Evolutionary conservation across 2,113 vertebrate genomes (phyloP), one percentile per base, ranked within the genome.

Genomic region (Rhea americana): DNA sequence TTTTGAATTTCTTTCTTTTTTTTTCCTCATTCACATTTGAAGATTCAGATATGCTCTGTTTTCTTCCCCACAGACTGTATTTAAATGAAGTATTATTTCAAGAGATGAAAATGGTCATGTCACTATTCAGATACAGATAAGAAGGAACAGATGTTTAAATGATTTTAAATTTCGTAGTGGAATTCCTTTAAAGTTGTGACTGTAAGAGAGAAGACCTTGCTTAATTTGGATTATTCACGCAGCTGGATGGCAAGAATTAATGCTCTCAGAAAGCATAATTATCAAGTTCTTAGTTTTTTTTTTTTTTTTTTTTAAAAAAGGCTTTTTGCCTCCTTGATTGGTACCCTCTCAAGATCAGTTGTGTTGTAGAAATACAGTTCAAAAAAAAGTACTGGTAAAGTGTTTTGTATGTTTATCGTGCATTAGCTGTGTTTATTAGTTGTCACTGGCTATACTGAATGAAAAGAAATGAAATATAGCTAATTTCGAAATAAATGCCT

Each of bases 1-100:
- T 7, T 56, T 56, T 47, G 53, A 11, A 45, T 91, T 82, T 85
- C 70, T 79, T 87, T 75, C 75, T 11, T 77, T 83, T 68, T 4
- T 79, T 20, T 59, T 83, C 63, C 59, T 6, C 0, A 9, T 25
- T 93, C 24, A 3, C 72, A 45, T 19, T 32, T 25, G 47, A 53
- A 18, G 28, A 39, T 86, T 88, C 11, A 26, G 50, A 14, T 91
- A 59, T 81, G 68, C 65, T 67, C 8, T 63, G 17, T 85, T 39
- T 66, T 93, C 65, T 4, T 3, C 4, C 16, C 24, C 26, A 61
- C 67, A 74, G 58, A 50, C 61, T 78, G 20, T 53, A 63, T 35
- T 93, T 85, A 87, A 89, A 82, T 76, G 10, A 70, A 74, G 5
- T 82, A 41, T 77, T 93, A 77, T 13, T 88, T 87, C 26, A 83